Percentiles rank a stretch among this genome's conserved stretches.
Conservation (phyloP, 2,797 vertebrate species). For the Hippocampus kuda region DNA sequence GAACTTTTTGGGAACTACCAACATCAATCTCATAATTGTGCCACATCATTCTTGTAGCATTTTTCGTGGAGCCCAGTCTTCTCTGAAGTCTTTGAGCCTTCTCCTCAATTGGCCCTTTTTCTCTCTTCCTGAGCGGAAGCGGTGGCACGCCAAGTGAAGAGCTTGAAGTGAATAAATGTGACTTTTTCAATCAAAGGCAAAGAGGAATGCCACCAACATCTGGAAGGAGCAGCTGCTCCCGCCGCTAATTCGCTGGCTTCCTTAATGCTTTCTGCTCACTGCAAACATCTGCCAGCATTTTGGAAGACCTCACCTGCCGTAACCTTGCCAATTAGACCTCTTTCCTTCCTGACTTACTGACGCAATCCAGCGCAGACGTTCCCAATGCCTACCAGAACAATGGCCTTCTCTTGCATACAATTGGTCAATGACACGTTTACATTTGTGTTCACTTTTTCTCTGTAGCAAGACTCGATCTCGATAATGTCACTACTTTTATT, state of each 20-base stretch:
- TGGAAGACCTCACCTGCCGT: neutral
- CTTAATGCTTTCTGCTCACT: neutral
- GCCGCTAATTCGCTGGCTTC: neutral
- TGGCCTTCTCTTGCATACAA: too few relatives aligned
- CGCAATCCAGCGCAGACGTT: neutral
- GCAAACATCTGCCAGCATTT: slow-evolving; percentile 7
- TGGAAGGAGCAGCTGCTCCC: slow-evolving; percentile 7
- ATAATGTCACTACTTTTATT: too few relatives aligned
- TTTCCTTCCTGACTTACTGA: neutral
- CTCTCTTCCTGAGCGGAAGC: neutral
- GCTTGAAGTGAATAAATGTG: slow-evolving; percentile 4
- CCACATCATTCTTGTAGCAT: neutral
- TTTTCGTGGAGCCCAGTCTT: neutral
- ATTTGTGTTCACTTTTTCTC: too few relatives aligned
- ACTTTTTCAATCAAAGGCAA: slow-evolving; percentile 2
- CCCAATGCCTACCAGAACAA: neutral
- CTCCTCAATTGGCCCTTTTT: neutral
- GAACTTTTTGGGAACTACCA: too few relatives aligned
- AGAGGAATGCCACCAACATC: neutral
- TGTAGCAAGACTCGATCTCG: too few relatives aligned
- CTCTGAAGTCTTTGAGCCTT: neutral
- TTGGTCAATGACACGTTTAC: too few relatives aligned
- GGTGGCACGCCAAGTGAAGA: neutral
- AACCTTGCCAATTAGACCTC: neutral
- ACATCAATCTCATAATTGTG: neutral